A percentile compares a stretch with the other conserved stretches of the same genome.
phyloP scores from a whole-genome alignment of 1,140 invertebrate genomes.

The Cydia splendana region DNA sequence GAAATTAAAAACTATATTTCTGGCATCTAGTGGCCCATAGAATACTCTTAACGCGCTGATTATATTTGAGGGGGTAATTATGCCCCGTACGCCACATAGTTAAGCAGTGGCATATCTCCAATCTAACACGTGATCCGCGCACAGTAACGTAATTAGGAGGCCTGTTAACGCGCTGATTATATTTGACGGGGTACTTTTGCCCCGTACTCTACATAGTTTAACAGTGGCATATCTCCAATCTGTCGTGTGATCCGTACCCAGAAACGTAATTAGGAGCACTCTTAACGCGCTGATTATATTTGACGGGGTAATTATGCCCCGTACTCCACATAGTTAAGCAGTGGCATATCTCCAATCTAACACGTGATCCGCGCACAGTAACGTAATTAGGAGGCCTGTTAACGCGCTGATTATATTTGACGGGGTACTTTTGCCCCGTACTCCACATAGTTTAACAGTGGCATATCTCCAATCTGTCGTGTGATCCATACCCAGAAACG shows the following conservation, averaged over 20 bases:
- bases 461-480: not conserved
- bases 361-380: slow-evolving; percentile 20
- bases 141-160: slow-evolving; percentile 49
- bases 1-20: too few relatives aligned
- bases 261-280: slow-evolving; percentile 52
- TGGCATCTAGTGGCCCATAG: too few relatives aligned
- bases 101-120: slow-evolving; percentile 37
- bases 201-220: slow-evolving; percentile 48
- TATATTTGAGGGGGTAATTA: slow-evolving; percentile 76
- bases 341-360: slow-evolving; percentile 1
- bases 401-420: slow-evolving; percentile 71
- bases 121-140: not conserved
- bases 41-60: slow-evolving; percentile 58
- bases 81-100: slow-evolving; percentile 42
- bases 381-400: slow-evolving; percentile 55
- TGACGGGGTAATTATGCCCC: slow-evolving; percentile 72
- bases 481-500: slow-evolving; percentile 35
- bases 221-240: not conserved
- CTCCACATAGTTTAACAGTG: slow-evolving; percentile 39
- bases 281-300: slow-evolving; percentile 68
- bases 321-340: slow-evolving; percentile 38
- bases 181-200: slow-evolving; percentile 64
- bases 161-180: slow-evolving; percentile 64
- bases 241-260: not conserved
- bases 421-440: slow-evolving; percentile 61